A percentile compares a stretch with the other conserved stretches of the same genome.
Evolutionary conservation across 1,140 invertebrate species (phyloP).

Genomic region (Dreissena polymorpha): DNA sequence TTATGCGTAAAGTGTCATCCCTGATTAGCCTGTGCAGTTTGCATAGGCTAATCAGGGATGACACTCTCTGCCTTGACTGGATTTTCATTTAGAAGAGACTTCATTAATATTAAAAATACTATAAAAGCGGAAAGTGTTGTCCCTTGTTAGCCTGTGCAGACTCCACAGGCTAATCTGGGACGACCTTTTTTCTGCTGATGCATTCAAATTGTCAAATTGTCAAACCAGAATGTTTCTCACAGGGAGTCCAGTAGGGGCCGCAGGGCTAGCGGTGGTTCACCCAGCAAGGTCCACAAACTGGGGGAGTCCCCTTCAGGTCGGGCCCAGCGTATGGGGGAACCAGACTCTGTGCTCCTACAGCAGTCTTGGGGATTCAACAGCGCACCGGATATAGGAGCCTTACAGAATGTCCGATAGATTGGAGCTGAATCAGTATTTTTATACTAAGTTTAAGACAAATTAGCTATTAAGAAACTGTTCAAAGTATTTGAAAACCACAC

Average conservation of each 20-base stretch:
- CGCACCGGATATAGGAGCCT: slow-evolving; percentile 30
- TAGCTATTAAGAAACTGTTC: too few relatives aligned
- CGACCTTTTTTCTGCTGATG: too few relatives aligned
- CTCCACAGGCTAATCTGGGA: too few relatives aligned
- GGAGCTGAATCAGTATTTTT: too few relatives aligned
- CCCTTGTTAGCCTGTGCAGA: background rate
- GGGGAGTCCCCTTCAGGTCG: slow-evolving; percentile 11
- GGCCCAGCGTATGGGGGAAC: slow-evolving; percentile 23
- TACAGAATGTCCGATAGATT: slow-evolving; percentile 50
- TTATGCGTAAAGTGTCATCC: too few relatives aligned
- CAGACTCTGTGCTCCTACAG: slow-evolving; percentile 47
- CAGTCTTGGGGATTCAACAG: slow-evolving; percentile 48
- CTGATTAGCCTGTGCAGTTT: too few relatives aligned
- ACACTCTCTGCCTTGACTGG: too few relatives aligned
- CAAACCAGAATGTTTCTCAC: background rate
- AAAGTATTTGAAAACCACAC: too few relatives aligned
- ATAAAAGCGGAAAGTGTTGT: background rate
- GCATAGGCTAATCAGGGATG: too few relatives aligned
- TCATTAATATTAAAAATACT: background rate
- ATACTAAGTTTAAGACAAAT: too few relatives aligned
- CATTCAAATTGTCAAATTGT: background rate
- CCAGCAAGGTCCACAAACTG: slow-evolving; percentile 34
- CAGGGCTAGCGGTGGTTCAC: slow-evolving; percentile 8
- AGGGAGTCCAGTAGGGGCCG: background rate
- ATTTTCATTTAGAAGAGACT: background rate